Conservation (phyloP, 2,113 vertebrate genomes). For the Cavia aperea region DNA sequence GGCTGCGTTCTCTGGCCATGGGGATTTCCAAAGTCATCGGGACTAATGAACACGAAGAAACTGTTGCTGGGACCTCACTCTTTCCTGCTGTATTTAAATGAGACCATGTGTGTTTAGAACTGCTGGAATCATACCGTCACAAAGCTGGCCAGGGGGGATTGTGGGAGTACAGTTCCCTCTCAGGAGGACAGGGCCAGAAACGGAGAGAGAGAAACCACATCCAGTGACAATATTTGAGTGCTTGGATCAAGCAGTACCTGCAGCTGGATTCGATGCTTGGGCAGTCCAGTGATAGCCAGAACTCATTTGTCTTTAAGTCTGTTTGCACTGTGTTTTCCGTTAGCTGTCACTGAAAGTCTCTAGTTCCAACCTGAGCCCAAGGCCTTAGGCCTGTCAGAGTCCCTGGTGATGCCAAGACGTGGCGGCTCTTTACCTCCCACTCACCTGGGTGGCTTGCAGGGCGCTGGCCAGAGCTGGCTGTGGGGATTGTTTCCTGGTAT, state of each 20-base stretch:
- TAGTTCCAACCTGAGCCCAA: neutral
- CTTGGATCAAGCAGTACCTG: neutral
- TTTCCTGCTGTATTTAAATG: neutral
- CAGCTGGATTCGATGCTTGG: neutral
- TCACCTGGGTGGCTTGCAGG: slow-evolving; percentile 83
- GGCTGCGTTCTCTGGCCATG: neutral
- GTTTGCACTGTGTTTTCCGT: neutral
- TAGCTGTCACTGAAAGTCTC: neutral
- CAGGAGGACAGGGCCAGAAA: neutral
- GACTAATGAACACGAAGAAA: neutral
- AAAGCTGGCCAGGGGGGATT: neutral
- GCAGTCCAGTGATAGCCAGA: neutral
- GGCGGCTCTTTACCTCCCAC: neutral
- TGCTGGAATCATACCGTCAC: neutral
- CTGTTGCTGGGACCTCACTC: neutral
- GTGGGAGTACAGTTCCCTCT: neutral
- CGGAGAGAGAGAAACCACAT: neutral
- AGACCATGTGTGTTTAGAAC: neutral
- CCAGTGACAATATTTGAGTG: neutral
- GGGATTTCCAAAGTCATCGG: neutral
- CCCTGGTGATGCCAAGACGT: neutral
- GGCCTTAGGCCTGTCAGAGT: neutral
- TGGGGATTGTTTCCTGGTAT: slow-evolving; percentile 80
- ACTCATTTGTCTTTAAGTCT: neutral
- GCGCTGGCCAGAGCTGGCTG: slow-evolving; percentile 77